Base-by-base conservation (phyloP, 2,797 vertebrate species). In the Petrocephalus sullivani region DNA sequence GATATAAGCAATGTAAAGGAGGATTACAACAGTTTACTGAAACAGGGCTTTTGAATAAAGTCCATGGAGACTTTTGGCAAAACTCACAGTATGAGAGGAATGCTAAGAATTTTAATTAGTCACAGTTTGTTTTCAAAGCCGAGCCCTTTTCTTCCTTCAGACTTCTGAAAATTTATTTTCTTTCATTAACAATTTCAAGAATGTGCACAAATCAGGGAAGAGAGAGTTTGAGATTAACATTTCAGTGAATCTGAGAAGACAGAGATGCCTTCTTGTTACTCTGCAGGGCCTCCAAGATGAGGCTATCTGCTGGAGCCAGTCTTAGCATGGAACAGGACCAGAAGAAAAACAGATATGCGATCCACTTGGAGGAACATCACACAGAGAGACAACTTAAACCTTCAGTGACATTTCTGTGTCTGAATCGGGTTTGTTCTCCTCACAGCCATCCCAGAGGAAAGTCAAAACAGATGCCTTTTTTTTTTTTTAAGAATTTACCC, bases 101-200 rank as follows among this genome's bases (percentile, higher is more conserved):
- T 96, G 94, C 90, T 58, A 87, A 91, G 94, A 93, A 96, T 96
- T 95, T 95, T 95, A 95, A 96, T 96, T 93, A 92, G 92, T 93
- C 93, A 92, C 94, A 95, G 94, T 92, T 94, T 93, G 90, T 90
- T 91, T 91, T 92, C 87, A 37, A 89, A 92, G 91, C 87, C 91
- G 92, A 90, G 86, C 64, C 89, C 89, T 87, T 49, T 78, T 91
- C 88, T 89, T 90, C 93, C 90, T 92, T 93, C 91, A 91, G 90
- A 92, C 90, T 87, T 89, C 75, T 60, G 84, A 87, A 75, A 89
- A 86, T 88, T 89, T 86, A 91, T 90, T 88, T 90, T 88, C 88
- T 90, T 93, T 93, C 85, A 91, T 85, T 92, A 71, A 91, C 75
- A 37, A 83, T 90, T 87, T 87, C 41, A 49, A 83, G 54, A 82